Conservation (phyloP, 2,113 vertebrate species). For the Manacus vitellinus region DNA sequence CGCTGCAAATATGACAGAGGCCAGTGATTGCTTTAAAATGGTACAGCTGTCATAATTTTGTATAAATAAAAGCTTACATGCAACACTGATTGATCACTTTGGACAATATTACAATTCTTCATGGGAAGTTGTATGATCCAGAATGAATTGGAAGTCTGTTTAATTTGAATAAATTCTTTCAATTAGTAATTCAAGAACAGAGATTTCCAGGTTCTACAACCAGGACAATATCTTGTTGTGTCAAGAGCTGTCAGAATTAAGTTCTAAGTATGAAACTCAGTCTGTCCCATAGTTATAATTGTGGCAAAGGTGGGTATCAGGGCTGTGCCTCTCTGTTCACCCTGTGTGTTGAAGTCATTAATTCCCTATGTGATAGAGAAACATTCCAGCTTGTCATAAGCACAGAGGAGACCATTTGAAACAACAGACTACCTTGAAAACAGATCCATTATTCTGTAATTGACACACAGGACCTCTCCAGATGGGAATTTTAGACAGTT, state of each 20-base stretch:
- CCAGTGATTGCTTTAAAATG: background rate
- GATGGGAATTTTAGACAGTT: background rate
- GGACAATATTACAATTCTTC: background rate
- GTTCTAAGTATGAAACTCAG: background rate
- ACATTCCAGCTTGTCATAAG: background rate
- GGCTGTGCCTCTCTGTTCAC: background rate
- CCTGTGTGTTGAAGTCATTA: background rate
- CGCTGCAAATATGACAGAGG: background rate
- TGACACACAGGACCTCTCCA: background rate
- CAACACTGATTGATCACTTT: background rate
- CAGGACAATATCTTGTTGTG: background rate
- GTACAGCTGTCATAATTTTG: background rate
- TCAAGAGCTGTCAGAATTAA: background rate
- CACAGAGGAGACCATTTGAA: background rate
- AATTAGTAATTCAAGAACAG: background rate
- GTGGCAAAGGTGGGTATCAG: background rate
- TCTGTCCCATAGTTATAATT: background rate
- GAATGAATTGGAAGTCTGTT: background rate
- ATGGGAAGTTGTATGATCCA: background rate
- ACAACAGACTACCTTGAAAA: background rate
- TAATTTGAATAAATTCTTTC: background rate
- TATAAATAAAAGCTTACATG: background rate
- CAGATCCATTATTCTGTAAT: background rate
- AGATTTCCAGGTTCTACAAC: background rate
- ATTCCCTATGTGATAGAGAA: background rate